Percentiles rank a stretch among this genome's conserved stretches.
These are phyloP conservation scores for Rhegmatorhina hoffmannsi DNA, from an alignment of 2,113 vertebrate species.

Conservation along the genomic window DNA sequence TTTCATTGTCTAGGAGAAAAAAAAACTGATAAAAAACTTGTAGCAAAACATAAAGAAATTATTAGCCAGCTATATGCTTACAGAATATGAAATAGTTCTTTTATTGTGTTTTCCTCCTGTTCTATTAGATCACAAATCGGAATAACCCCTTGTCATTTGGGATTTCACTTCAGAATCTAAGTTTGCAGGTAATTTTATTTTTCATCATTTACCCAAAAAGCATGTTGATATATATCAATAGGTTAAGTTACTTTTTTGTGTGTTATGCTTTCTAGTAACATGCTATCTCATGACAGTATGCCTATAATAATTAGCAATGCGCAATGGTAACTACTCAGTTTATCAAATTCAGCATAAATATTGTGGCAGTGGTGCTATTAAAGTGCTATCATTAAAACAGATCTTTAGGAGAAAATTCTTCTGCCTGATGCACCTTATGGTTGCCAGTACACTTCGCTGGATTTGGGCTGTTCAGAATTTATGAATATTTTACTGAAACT, in stretches of 20 bases:
- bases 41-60: neutral
- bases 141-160: constrained; percentile 91
- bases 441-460: neutral
- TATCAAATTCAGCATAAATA: neutral
- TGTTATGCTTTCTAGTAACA: neutral
- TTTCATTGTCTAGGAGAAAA: neutral
- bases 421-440: neutral
- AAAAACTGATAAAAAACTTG: neutral
- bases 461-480: neutral
- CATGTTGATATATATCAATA: neutral
- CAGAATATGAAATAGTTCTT: neutral
- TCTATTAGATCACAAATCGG: constrained; percentile 88
- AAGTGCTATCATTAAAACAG: neutral
- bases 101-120: neutral
- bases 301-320: neutral
- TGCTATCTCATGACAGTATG: neutral
- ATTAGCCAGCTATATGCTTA: neutral
- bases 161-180: constrained; percentile 95
- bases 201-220: neutral
- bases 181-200: constrained; percentile 87
- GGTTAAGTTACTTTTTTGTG: neutral
- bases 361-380: neutral
- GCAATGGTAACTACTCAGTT: neutral
- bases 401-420: neutral
- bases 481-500: neutral